These are phyloP conservation scores for Gila robusta DNA, from an alignment of 2,797 vertebrate genomes.

Conservation along the genomic window DNA sequence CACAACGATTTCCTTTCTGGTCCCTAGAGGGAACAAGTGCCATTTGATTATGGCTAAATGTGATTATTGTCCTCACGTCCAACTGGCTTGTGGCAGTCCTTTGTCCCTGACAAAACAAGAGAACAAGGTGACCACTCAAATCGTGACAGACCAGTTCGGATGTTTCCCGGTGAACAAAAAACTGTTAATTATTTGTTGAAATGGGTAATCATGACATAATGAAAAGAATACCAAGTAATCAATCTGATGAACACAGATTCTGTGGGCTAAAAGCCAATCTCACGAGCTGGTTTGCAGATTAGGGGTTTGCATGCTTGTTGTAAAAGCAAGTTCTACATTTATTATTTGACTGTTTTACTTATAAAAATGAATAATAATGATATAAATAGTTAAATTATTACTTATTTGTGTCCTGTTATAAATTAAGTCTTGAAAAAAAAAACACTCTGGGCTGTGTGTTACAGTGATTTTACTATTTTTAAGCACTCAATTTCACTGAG, in stretches of 20 bases:
- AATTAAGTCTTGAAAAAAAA: background rate
- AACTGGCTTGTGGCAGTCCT: constrained; percentile 40
- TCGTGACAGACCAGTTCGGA: constrained; percentile 52
- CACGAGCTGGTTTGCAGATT: constrained; percentile 6
- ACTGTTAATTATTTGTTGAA: constrained; percentile 63
- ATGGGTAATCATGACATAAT: constrained; percentile 58
- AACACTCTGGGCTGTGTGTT: background rate
- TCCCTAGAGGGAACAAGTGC: constrained; percentile 54
- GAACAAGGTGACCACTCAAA: constrained; percentile 51
- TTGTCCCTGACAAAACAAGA: constrained; percentile 50
- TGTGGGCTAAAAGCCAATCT: background rate
- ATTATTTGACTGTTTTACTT: background rate
- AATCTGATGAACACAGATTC: constrained; percentile 33
- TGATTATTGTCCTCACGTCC: constrained; percentile 53
- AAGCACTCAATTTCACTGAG: background rate
- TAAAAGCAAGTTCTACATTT: background rate
- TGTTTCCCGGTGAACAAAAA: constrained; percentile 56
- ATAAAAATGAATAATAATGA: background rate
- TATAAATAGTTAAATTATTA: background rate
- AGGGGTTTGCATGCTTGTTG: background rate
- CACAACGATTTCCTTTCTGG: constrained; percentile 52
- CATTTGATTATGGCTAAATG: constrained; percentile 64
- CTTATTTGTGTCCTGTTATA: background rate
- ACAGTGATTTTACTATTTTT: background rate
- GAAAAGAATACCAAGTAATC: constrained; percentile 14